Base-by-base conservation (phyloP, 1,140 invertebrate genomes). In the Psix sp. region DNA sequence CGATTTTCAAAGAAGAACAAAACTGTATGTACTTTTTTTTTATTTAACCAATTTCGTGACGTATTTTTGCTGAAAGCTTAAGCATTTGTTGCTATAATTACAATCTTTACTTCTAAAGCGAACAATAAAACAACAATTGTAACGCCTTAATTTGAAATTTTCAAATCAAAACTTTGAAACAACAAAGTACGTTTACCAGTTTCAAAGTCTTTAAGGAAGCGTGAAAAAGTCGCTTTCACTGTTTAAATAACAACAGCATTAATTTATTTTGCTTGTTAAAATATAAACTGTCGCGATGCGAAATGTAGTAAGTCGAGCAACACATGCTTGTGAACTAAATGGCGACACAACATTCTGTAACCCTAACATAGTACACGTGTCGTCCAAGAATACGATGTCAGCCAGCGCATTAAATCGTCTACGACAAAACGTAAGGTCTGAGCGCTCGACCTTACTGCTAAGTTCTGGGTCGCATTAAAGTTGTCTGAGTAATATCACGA, bases 1-100 rank as follows among this genome's bases (percentile, higher is more conserved):
- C 81, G 82, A 82, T 83, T 83, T 83, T 81, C 81, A 75, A 83
- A n/a, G n/a, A n/a, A n/a, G n/a, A n/a, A n/a, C n/a, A n/a, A n/a
- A n/a, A n/a, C n/a, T n/a, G n/a, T n/a, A n/a, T n/a, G n/a, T n/a
- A n/a, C n/a, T n/a, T n/a, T n/a, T n/a, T n/a, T n/a, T n/a, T n/a
- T n/a, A 29, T 65, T 65, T 46, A 54, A 35, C 46, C 60, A 65
- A 65, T 65, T 65, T 39, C 48, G 16, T 42, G 18, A 43, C 39
- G 39, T 63, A 33, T 63, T n/a, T n/a, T n/a, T n/a, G n/a, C n/a
- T n/a, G n/a, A n/a, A n/a, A n/a, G n/a, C n/a, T n/a, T n/a, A n/a
- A n/a, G n/a, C n/a, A n/a, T n/a, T n/a, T n/a, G n/a, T n/a, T n/a
- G n/a, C n/a, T n/a, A n/a, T n/a, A n/a, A n/a, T n/a, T n/a, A n/a